Conservation (phyloP, 1,140 invertebrate genomes). For the Rhopalosiphum maidis region DNA sequence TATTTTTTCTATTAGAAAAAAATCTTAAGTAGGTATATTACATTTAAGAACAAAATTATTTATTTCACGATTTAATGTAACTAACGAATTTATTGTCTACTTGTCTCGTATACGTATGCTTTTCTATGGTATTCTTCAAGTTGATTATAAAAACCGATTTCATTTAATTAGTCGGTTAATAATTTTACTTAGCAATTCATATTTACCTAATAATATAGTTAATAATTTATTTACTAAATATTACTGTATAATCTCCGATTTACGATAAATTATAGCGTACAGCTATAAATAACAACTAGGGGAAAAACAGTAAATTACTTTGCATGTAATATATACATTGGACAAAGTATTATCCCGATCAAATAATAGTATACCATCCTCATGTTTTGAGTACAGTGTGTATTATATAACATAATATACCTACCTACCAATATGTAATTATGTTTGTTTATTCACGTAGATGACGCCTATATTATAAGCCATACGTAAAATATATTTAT, state of each 20-base stretch:
- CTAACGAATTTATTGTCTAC: background rate
- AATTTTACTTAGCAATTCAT: background rate
- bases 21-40: background rate
- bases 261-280: background rate
- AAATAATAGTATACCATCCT: background rate
- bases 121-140: background rate
- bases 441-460: background rate
- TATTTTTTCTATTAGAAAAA: background rate
- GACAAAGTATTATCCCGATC: background rate
- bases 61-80: background rate
- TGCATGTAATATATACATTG: background rate
- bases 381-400: background rate
- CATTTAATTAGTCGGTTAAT: background rate
- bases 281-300: background rate
- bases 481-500: background rate
- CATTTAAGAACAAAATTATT: background rate
- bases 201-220: background rate
- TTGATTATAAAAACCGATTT: background rate
- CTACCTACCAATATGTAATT: background rate
- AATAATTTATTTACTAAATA: background rate
- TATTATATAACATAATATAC: background rate
- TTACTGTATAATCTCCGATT: background rate
- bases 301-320: background rate
- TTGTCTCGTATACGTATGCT: background rate
- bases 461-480: background rate